Conservation (phyloP, 2,888 invertebrate genomes). For the Dichetophora obliterata region DNA sequence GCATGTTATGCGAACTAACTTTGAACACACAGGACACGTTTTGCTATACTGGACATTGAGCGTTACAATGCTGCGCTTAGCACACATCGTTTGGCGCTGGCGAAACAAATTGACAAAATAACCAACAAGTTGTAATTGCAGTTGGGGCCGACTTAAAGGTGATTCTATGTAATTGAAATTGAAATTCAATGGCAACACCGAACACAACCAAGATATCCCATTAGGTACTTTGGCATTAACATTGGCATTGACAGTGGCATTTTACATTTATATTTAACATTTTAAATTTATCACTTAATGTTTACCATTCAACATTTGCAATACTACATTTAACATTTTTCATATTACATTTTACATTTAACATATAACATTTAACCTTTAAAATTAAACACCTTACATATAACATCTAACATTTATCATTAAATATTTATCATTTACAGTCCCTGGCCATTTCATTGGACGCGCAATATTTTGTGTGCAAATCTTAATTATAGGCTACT, state of each 20-base stretch:
- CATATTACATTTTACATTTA: no score
- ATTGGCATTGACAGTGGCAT: not conserved
- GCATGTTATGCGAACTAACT: constrained; percentile 15
- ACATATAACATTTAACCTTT: no score
- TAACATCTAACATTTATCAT: no score
- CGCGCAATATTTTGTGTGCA: no score
- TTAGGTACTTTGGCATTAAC: not conserved
- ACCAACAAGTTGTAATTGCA: constrained; percentile 24
- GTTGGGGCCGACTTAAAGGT: constrained; percentile 17
- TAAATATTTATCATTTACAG: no score
- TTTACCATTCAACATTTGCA: no score
- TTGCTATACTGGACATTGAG: not conserved
- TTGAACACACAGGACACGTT: not conserved
- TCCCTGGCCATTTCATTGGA: no score
- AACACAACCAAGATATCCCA: not conserved
- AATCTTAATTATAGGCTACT: no score
- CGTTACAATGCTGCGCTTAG: not conserved
- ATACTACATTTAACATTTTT: no score
- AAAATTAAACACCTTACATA: no score
- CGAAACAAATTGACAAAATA: constrained; percentile 29
- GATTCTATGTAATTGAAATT: constrained; percentile 16
- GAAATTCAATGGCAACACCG: not conserved
- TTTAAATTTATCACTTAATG: no score
- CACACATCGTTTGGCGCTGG: not conserved
- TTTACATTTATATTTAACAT: no score